phyloP scores from a whole-genome alignment of 2,113 vertebrate species.

The Puffinus mauretanicus region DNA sequence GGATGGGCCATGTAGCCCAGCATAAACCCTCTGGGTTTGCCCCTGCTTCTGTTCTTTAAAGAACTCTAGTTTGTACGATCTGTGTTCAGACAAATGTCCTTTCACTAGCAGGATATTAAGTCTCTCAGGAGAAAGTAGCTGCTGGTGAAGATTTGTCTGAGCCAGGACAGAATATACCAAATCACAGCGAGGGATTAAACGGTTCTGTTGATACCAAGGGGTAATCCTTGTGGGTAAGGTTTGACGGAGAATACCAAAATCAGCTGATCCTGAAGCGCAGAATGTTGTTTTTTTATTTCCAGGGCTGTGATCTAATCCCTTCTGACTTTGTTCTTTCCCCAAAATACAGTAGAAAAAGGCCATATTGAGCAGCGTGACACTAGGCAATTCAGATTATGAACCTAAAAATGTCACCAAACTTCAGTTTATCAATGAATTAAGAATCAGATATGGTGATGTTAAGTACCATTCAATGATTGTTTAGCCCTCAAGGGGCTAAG shows the following conservation, averaged over 20 bases:
- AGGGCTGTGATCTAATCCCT: not conserved
- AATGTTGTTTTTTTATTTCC: not conserved
- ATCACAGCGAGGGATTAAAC: not conserved
- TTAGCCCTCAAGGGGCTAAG: not conserved
- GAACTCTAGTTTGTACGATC: not conserved
- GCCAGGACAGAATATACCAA: not conserved
- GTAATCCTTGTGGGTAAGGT: not conserved
- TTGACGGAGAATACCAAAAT: not conserved
- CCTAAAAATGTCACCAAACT: not conserved
- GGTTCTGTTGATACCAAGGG: not conserved
- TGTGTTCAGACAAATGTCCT: not conserved
- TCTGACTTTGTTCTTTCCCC: not conserved
- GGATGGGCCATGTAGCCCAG: not conserved
- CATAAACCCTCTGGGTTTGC: not conserved
- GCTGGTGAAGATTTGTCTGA: not conserved
- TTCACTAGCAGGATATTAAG: not conserved
- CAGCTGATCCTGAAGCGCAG: not conserved
- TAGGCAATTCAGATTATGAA: not conserved
- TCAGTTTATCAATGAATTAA: not conserved
- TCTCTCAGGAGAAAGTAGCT: not conserved
- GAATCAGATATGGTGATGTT: not conserved
- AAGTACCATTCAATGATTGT: not conserved
- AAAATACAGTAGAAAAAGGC: not conserved
- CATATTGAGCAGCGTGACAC: not conserved
- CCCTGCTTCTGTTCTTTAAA: not conserved